A percentile compares a stretch with the other conserved stretches of the same genome.
Conservation (phyloP, 1,140 invertebrate genomes). For the Parasteatoda tepidariorum region DNA sequence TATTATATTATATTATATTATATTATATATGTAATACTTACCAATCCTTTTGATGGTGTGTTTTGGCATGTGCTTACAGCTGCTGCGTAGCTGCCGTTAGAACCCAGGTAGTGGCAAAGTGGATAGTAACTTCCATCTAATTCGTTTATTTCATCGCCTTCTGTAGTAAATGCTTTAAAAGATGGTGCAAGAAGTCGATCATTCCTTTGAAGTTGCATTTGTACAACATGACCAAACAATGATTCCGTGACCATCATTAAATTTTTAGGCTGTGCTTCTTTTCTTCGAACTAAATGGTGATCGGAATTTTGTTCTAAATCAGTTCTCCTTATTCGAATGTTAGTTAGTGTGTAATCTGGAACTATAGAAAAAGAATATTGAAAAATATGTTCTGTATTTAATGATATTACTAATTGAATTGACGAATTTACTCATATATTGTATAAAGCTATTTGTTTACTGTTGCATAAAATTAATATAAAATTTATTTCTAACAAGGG, state of each 20-base stretch:
- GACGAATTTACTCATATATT: too few species aligned
- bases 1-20: too few species aligned
- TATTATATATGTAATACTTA: constrained; percentile 13
- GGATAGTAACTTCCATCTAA: not conserved
- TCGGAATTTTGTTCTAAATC: not conserved
- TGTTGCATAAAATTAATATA: too few species aligned
- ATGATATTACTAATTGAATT: too few species aligned
- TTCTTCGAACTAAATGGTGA: not conserved
- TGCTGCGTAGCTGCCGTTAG: constrained; percentile 24
- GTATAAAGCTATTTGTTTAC: too few species aligned
- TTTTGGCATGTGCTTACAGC: constrained; percentile 23
- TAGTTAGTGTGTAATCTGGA: constrained; percentile 39
- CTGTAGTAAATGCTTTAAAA: constrained; percentile 9
- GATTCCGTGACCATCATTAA: constrained; percentile 9
- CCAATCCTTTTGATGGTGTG: not conserved
- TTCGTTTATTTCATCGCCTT: not conserved
- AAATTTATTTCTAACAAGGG: too few species aligned
- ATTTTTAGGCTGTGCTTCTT: not conserved
- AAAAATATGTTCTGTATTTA: too few species aligned
- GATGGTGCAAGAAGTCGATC: constrained; percentile 27
- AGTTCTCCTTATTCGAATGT: constrained; percentile 7
- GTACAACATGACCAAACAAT: constrained; percentile 37
- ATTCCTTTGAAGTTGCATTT: constrained; percentile 32
- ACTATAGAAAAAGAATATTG: constrained; percentile 38
- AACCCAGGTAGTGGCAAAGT: constrained; percentile 31